phyloP scores from a whole-genome alignment of 2,888 invertebrate species.

The Buathra laborator region DNA sequence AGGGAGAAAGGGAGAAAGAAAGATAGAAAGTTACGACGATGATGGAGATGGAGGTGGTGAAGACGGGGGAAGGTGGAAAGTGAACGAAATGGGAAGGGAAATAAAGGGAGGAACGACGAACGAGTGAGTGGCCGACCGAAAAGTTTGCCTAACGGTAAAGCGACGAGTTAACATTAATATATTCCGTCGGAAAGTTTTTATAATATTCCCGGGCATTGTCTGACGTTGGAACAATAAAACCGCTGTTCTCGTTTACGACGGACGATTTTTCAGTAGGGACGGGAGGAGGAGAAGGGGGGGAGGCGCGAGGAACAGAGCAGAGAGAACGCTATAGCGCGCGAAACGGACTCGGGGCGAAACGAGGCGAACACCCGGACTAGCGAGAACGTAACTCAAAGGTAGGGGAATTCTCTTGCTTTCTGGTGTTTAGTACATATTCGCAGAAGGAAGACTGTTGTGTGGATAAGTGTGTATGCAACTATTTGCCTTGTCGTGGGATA shows the following conservation, averaged over 20 bases:
- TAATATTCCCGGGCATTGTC: constrained; percentile 84
- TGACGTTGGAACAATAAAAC: constrained; percentile 84
- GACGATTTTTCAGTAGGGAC: constrained; percentile 82
- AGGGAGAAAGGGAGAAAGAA: constrained; percentile 39
- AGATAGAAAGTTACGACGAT: constrained; percentile 49
- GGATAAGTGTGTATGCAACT: constrained; percentile 6
- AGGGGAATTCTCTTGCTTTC: constrained; percentile 7
- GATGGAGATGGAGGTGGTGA: constrained; percentile 58
- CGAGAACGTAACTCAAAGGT: background rate
- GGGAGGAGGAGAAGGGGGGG: constrained; percentile 62
- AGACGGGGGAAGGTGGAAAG: constrained; percentile 10
- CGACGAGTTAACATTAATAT: constrained; percentile 85
- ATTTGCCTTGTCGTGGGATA: constrained; percentile 53
- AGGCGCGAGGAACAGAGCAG: background rate
- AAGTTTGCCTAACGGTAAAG: constrained; percentile 85
- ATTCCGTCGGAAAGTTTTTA: constrained; percentile 85
- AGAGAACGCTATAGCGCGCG: constrained; percentile 48
- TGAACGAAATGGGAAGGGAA: constrained; percentile 18
- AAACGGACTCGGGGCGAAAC: constrained; percentile 49
- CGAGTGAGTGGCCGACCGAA: constrained; percentile 78
- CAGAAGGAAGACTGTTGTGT: background rate
- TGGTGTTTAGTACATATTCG: constrained; percentile 32
- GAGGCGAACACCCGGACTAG: constrained; percentile 40
- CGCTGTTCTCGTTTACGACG: constrained; percentile 84
- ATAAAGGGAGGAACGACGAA: constrained; percentile 57